Evolutionary conservation across 2,113 vertebrate species (phyloP).

Genomic region (Colaptes auratus): DNA sequence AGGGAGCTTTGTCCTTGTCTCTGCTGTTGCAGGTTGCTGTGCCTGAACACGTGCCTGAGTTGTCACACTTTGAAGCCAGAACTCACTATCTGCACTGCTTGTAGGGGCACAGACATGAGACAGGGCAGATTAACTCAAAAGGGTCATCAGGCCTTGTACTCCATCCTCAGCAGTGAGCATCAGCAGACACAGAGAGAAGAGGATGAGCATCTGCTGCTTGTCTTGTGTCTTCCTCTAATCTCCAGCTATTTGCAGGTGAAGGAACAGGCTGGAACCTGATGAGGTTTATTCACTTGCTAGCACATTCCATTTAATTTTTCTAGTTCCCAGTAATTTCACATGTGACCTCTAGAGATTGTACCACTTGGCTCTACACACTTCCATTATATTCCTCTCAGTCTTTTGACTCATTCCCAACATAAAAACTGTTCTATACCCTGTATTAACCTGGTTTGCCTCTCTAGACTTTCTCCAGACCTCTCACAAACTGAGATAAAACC

Average conservation of each 20-base stretch:
- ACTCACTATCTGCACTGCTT: neutral
- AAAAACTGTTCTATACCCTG: neutral
- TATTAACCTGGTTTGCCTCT: neutral
- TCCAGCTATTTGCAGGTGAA: neutral
- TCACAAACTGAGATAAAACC: neutral
- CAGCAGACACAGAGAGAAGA: neutral
- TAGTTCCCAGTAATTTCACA: neutral
- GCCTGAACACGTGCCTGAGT: accelerated
- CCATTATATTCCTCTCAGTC: neutral
- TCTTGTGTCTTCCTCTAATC: neutral
- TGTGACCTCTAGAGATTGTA: neutral
- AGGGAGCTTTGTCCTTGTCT: neutral
- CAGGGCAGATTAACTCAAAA: neutral
- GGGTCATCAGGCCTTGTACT: neutral
- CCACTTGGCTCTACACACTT: neutral
- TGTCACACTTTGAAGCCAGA: neutral
- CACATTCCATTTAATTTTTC: neutral
- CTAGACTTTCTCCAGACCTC: neutral
- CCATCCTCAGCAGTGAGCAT: neutral
- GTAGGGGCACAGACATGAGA: accelerated
- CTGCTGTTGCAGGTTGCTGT: neutral
- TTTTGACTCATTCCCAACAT: neutral
- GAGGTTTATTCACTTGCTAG: neutral
- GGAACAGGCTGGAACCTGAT: neutral
- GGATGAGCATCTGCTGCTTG: neutral